Percentiles rank a stretch among this genome's conserved stretches.
These are phyloP conservation scores for Drosophila leontia DNA, from an alignment of 1,140 invertebrate genomes.

Conservation along the genomic window DNA sequence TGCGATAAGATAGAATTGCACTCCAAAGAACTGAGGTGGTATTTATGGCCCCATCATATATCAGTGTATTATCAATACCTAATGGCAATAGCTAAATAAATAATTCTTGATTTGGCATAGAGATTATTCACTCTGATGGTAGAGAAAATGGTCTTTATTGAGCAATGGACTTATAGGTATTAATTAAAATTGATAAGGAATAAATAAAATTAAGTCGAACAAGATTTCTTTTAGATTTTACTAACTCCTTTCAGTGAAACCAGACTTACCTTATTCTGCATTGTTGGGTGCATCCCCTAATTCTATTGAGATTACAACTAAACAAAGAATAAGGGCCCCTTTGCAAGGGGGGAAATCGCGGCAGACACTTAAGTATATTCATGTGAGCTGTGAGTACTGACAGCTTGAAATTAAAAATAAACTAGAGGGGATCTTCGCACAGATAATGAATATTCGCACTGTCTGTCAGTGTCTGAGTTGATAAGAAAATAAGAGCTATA, in stretches of 20 bases:
- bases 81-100: conserved; percentile 7
- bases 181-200: not conserved
- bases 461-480: conserved; percentile 21
- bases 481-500: conserved; percentile 17
- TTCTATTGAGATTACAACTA: not conserved
- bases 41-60: conserved; percentile 9
- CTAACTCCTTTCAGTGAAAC: not conserved
- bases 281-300: not conserved
- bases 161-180: not conserved
- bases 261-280: conserved; percentile 17
- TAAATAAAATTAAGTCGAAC: not conserved
- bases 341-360: not conserved
- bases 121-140: conserved; percentile 28
- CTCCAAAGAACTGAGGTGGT: conserved; percentile 3
- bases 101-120: conserved; percentile 13
- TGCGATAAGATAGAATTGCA: conserved; percentile 41
- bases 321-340: not conserved
- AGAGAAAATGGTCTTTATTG: too few relatives aligned
- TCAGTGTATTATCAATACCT: conserved; percentile 10
- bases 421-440: conserved; percentile 3
- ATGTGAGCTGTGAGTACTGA: conserved; percentile 11
- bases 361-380: conserved; percentile 12
- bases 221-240: not conserved
- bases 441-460: conserved; percentile 16
- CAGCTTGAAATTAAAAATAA: conserved; percentile 6